These are phyloP conservation scores for Calliscelio sp. DNA, from an alignment of 2,888 invertebrate genomes.

Conservation along the genomic window DNA sequence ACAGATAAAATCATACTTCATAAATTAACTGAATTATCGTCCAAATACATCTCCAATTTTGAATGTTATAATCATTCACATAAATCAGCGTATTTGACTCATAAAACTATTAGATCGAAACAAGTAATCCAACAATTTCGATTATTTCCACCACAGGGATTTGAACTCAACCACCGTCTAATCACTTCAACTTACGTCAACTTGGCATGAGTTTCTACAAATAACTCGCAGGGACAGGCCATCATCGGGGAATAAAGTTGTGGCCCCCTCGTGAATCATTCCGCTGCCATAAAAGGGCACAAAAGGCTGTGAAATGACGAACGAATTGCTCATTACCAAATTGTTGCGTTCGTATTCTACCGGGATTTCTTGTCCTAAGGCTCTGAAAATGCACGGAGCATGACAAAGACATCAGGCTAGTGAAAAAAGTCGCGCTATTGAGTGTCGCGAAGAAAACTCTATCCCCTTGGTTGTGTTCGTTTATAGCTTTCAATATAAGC, in stretches of 20 bases:
- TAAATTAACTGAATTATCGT: no score
- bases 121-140: no score
- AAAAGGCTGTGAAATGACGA: slow-evolving; percentile 83
- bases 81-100: no score
- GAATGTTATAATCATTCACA: no score
- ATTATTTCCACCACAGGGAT: no score
- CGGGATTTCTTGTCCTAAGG: slow-evolving; percentile 38
- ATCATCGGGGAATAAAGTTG: slow-evolving; percentile 42
- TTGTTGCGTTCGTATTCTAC: slow-evolving; percentile 71
- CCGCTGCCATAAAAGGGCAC: slow-evolving; percentile 78
- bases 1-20: no score
- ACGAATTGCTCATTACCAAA: slow-evolving; percentile 83
- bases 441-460: not conserved
- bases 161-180: not conserved
- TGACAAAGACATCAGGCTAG: not conserved
- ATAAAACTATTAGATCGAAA: no score
- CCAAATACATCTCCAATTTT: no score
- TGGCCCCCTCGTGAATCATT: slow-evolving; percentile 61
- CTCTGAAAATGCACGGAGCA: not conserved
- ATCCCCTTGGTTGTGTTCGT: slow-evolving; percentile 20
- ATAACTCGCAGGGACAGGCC: slow-evolving; percentile 18
- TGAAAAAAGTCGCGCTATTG: not conserved
- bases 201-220: slow-evolving; percentile 32
- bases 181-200: slow-evolving; percentile 34
- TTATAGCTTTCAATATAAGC: slow-evolving; percentile 38